Base-by-base conservation (phyloP, 2,113 vertebrate species). In the Nothoprocta pentlandii region DNA sequence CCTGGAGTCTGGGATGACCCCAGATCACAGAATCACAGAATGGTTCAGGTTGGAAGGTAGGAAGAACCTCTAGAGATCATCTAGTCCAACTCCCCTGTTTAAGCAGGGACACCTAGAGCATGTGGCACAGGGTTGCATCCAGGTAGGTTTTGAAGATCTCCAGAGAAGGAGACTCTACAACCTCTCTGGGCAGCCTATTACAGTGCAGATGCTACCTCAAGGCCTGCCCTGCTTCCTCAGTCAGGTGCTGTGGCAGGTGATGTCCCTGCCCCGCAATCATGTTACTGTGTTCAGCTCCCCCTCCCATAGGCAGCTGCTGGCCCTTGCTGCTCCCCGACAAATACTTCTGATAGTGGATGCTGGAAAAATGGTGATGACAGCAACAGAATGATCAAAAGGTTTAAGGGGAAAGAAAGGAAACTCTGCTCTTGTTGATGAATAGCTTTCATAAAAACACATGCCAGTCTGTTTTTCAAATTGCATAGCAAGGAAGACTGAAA, bases 251-350 rank as follows among this genome's bases (percentile, higher is more conserved):
- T 32, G 54, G 28, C 28, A 56, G 28, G 16, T 56, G 54, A 58
- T 16, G 54, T 58, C 28, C 54, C 54, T 58, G 28, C 54, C 54
- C 30, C 32, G 54, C 54, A 58, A 6, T 9, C 16, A 17, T 32
- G 54, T 58, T 32, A 58, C 9, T 58, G 30, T 17, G 16, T 30
- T 32, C 9, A 30, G 54, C 28, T 32, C 28, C 54, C 34, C 23
- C 61, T n/a, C 25, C n/a, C 21, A 61, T 32, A 39, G 15, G 46
- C 32, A 79, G 26, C 26, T 26, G 47, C 19, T 34, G 54, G 14
- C 26, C 22, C 30, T 47, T 3, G 0, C 0, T 1, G 19, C 41
- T 56, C n/a, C 34, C 34, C 39, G 28, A 17, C 28, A 36, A 15
- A 20, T 26, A 36, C 28, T 93, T 80, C 67, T 61, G 21, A 76